Evolutionary conservation across 2,888 invertebrate species (phyloP).

Genomic region (Myopa testacea): DNA sequence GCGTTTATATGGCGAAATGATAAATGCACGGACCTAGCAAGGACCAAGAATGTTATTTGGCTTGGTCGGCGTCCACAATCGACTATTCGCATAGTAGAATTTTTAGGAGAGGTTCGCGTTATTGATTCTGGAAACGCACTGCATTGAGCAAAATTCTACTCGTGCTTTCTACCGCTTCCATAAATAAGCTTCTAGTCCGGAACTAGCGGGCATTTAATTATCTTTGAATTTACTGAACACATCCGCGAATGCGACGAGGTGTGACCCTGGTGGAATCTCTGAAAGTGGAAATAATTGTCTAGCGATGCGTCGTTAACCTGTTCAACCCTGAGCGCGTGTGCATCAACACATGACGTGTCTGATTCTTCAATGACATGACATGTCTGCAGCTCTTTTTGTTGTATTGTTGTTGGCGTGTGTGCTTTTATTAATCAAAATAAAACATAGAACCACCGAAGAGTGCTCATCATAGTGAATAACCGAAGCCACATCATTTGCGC

Average conservation of each 20-base stretch:
- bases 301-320: no score
- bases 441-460: conserved; percentile 60
- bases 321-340: no score
- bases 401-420: conserved; percentile 22
- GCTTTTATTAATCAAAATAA: conserved; percentile 41
- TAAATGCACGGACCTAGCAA: conserved; percentile 31
- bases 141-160: not conserved
- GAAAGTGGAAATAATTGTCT: not conserved
- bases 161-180: not conserved
- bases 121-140: conserved; percentile 20
- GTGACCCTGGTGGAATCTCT: not conserved
- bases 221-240: not conserved
- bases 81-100: conserved; percentile 17
- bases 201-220: not conserved
- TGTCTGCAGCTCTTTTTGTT: conserved; percentile 17
- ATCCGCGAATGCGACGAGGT: not conserved
- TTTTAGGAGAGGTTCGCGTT: not conserved
- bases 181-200: not conserved
- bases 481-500: conserved; percentile 47
- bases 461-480: conserved; percentile 66
- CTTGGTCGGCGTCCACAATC: conserved; percentile 1
- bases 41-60: conserved; percentile 1
- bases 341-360: not conserved
- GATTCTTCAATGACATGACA: not conserved
- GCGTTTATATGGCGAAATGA: conserved; percentile 43